Percentiles rank a stretch among this genome's conserved stretches.
These are phyloP conservation scores for Sebastes flavidus DNA, from an alignment of 2,797 vertebrate species.

Conservation along the genomic window DNA sequence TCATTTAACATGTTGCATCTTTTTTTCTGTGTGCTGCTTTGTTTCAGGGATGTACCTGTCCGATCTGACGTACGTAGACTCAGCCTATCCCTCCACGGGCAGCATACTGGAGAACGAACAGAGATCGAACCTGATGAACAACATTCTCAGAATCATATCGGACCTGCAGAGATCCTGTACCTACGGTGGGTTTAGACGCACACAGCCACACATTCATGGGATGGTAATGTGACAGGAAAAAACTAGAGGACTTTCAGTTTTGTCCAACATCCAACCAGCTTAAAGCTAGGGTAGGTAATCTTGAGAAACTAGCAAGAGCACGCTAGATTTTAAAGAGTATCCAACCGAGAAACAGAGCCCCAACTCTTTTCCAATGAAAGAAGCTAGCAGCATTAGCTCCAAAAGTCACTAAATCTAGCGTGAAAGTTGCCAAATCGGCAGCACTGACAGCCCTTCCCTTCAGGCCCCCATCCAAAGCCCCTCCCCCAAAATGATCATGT, in stretches of 20 bases:
- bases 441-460: too few species aligned
- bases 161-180: conserved; percentile 97
- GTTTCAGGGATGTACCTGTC: conserved; percentile 96
- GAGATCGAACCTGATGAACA: conserved; percentile 98
- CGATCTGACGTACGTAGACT: conserved; percentile 97
- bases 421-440: too few species aligned
- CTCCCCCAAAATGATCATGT: too few species aligned
- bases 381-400: too few species aligned
- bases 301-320: too few species aligned
- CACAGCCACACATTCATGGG: background rate
- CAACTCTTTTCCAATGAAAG: too few species aligned
- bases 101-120: conserved; percentile 99
- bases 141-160: conserved; percentile 97
- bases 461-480: too few species aligned
- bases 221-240: background rate
- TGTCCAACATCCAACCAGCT: background rate
- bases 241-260: background rate
- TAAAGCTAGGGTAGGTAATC: background rate
- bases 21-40: conserved; percentile 11
- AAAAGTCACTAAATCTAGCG: too few species aligned
- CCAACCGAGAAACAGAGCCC: too few species aligned
- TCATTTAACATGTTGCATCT: background rate
- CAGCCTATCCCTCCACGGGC: conserved; percentile 96
- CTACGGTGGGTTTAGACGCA: conserved; percentile 85
- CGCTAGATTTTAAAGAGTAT: too few species aligned